Conservation (phyloP, 2,797 vertebrate genomes). For the Hipposideros larvatus region DNA sequence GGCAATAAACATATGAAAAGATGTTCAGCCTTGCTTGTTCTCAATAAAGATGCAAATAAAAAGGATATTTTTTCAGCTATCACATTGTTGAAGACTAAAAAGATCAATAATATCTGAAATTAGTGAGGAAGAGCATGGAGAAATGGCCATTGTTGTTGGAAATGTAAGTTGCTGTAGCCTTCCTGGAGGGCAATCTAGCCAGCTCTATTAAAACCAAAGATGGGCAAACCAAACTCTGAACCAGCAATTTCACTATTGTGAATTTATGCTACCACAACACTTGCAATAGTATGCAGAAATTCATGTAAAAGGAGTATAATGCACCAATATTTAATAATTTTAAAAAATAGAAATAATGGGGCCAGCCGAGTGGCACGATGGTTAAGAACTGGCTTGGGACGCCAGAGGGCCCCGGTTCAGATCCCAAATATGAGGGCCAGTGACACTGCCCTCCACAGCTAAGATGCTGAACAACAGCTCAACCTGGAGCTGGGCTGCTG, state of each 20-base stretch:
- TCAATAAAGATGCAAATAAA: background rate
- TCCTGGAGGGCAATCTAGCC: background rate
- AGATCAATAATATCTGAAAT: constrained; percentile 29
- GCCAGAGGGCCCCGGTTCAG: no score
- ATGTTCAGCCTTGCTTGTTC: background rate
- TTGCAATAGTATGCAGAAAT: background rate
- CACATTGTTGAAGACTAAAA: constrained; percentile 56
- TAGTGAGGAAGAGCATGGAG: background rate
- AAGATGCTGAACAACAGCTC: no score
- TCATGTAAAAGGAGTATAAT: background rate
- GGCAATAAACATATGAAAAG: constrained; percentile 43
- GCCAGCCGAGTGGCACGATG: no score
- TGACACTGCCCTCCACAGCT: no score
- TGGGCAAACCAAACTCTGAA: constrained; percentile 19
- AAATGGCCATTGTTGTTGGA: background rate
- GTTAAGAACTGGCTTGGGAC: no score
- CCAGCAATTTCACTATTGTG: background rate
- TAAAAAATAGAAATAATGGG: background rate
- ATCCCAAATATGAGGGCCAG: no score
- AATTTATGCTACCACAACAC: background rate
- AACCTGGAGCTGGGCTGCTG: no score
- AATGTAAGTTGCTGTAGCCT: constrained; percentile 17
- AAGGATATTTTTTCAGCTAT: background rate
- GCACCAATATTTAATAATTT: background rate
- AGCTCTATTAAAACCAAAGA: constrained; percentile 35